Percentiles rank a stretch among this genome's conserved stretches.
Conservation (phyloP, 2,888 invertebrate species). For the Subacronicta megacephala region DNA sequence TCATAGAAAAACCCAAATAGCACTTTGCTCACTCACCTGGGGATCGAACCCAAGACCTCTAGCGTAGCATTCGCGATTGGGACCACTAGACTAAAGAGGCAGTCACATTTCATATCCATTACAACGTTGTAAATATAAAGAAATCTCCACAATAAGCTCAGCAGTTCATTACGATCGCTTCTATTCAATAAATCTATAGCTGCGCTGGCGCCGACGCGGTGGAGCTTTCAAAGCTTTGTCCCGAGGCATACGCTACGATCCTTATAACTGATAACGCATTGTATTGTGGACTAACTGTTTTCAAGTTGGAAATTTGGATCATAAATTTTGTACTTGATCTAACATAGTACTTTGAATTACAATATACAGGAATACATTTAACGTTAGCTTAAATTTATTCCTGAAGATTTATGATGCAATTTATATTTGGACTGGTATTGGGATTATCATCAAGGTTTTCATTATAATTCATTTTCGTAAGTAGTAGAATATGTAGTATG, state of each 20-base stretch:
- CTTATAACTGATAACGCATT: conserved; percentile 57
- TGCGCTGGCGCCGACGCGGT: conserved; percentile 54
- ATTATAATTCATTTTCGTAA: too few species aligned
- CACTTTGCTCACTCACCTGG: too few species aligned
- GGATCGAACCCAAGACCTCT: too few species aligned
- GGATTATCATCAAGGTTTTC: background rate
- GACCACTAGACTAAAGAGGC: too few species aligned
- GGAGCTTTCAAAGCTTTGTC: conserved; percentile 59
- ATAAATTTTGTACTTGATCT: conserved; percentile 49
- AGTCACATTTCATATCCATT: too few species aligned
- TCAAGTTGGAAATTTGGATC: conserved; percentile 41
- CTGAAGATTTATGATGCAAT: conserved; percentile 17
- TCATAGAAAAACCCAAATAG: too few species aligned
- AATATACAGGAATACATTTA: too few species aligned
- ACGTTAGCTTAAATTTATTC: conserved; percentile 20
- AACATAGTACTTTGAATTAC: conserved; percentile 31
- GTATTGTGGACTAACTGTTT: conserved; percentile 53
- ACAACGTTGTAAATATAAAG: conserved; percentile 14
- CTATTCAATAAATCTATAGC: conserved; percentile 51
- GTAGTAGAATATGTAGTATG: too few species aligned
- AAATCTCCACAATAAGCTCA: conserved; percentile 47
- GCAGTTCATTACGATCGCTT: conserved; percentile 62
- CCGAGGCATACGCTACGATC: conserved; percentile 60
- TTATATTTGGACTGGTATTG: conserved; percentile 3
- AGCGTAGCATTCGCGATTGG: too few species aligned